Base-by-base conservation (phyloP, 2,797 vertebrate species). In the Nannoperca obscura region DNA sequence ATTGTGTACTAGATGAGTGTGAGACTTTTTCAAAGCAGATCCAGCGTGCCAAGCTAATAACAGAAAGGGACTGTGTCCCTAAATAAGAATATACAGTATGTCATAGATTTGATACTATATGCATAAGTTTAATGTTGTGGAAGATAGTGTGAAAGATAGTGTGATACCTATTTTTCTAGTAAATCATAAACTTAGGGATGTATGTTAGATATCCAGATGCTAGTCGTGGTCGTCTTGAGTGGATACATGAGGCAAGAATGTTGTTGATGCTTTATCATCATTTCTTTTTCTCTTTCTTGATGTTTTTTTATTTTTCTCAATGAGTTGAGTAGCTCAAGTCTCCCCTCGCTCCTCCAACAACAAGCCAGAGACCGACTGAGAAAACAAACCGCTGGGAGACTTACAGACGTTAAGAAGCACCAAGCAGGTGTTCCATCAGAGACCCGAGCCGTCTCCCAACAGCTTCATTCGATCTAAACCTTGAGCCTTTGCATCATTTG, bases 251-350 rank as follows among this genome's bases (percentile, higher is more conserved):
- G 38, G 70, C 20, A 75, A 83, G 84, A 82, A 71, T 84, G 86
- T 77, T 88, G 74, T 19, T 77, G 80, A 17, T 82, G 82, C 60
- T 69, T 87, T 15, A 46, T 77, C 42, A 78, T 52, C 15, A 30
- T 79, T 83, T 71, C 27, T 78, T 74, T 87, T 19, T 36, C 10
- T 72, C 2, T 10, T 38, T 10, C 40, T 76, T 32, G 10, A 62
- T 74, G 38, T 85, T 40, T 40, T 3, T 40, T 40, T 38, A 3
- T 3, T 40, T 13, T 38, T 13, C n/a, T 74, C 46, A 77, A 71
- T 68, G 10, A 24, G 47, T 80, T 71, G 53, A 91, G 89, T 80
- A 79, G 47, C 63, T 85, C 32, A 78, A 86, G 83, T 88, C 80
- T 86, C 79, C 53, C 76, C 77, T 90, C 62, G 30, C 63, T 52